These are phyloP conservation scores for Octodon degus DNA, from an alignment of 2,113 vertebrate species.

Conservation along the genomic window DNA sequence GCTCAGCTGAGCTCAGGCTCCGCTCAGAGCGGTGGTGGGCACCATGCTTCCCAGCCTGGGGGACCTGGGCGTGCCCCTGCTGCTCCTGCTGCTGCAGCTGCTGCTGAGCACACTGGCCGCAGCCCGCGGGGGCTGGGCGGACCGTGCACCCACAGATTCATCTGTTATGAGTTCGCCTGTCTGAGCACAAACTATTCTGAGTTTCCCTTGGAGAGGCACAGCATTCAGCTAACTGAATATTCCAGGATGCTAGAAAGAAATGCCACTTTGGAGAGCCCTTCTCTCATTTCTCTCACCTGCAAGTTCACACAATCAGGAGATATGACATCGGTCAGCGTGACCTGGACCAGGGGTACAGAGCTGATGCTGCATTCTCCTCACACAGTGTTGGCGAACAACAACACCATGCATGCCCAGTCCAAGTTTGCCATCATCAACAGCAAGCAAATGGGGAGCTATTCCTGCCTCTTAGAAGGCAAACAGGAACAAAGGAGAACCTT, in stretches of 20 bases:
- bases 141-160: too few species aligned
- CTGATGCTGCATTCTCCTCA: conserved; percentile 54
- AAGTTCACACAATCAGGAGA: conserved; percentile 26
- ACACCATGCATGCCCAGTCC: conserved; percentile 75
- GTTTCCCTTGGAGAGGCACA: too few species aligned
- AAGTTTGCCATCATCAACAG: conserved; percentile 59
- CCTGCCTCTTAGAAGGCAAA: not conserved
- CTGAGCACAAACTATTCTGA: too few species aligned
- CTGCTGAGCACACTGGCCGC: too few species aligned
- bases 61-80: too few species aligned
- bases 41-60: too few species aligned
- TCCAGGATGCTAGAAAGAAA: conserved; percentile 60
- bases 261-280: conserved; percentile 74
- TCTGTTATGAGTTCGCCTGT: too few species aligned
- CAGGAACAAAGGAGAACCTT: conserved; percentile 79
- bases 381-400: not conserved
- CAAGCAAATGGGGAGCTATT: not conserved
- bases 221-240: not conserved
- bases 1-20: too few species aligned
- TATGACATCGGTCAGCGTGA: conserved; percentile 69
- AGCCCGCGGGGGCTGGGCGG: too few species aligned
- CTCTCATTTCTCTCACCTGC: conserved; percentile 82
- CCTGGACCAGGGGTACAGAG: conserved; percentile 82
- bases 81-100: too few species aligned
- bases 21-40: too few species aligned